Percentiles rank a stretch among this genome's conserved stretches.
phyloP scores from a whole-genome alignment of 1,140 invertebrate genomes.

The Cryptotermes secundus region DNA sequence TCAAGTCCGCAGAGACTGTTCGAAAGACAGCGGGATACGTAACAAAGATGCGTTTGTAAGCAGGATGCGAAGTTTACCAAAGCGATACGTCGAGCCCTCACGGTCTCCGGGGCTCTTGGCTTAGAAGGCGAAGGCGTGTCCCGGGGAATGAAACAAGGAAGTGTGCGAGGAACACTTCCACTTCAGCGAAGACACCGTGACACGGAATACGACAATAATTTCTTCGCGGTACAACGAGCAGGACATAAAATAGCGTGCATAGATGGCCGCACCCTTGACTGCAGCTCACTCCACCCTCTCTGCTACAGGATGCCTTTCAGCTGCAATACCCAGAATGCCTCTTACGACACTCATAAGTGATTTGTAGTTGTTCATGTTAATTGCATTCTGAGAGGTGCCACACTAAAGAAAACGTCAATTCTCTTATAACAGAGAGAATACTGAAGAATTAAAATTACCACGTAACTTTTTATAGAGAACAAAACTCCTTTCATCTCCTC shows the following conservation, averaged over 20 bases:
- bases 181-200: neutral
- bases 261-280: neutral
- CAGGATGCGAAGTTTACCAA: too few species aligned
- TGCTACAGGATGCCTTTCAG: neutral
- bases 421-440: too few species aligned
- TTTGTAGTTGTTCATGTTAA: neutral
- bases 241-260: neutral
- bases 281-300: too few species aligned
- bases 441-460: too few species aligned
- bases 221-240: neutral
- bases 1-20: too few species aligned
- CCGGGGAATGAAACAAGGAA: neutral
- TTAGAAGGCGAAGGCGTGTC: neutral
- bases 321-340: too few species aligned
- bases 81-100: too few species aligned
- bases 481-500: too few species aligned
- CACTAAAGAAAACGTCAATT: too few species aligned
- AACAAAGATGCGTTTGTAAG: too few species aligned
- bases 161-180: neutral
- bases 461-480: too few species aligned
- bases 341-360: neutral
- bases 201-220: conserved; percentile 10
- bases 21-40: too few species aligned
- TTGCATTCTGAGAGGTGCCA: neutral
- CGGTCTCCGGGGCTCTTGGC: neutral